A percentile compares a stretch with the other conserved stretches of the same genome.
Evolutionary conservation across 2,797 vertebrate species (phyloP).

Genomic region (Phylloscopus collybita): DNA sequence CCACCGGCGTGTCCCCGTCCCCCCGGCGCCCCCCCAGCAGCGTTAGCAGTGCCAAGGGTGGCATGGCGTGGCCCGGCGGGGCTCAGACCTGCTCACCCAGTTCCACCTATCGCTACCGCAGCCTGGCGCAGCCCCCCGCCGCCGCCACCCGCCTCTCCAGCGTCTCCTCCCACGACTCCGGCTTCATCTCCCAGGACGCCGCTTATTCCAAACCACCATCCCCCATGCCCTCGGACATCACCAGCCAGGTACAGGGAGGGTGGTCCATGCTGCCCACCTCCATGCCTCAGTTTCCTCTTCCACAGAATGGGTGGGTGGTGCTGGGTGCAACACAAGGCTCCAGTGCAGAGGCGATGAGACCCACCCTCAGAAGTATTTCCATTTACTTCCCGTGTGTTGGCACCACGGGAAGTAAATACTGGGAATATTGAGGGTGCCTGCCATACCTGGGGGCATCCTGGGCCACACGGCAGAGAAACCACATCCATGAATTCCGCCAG

Average conservation of each 20-base stretch:
- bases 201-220: constrained; percentile 96
- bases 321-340: neutral
- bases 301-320: neutral
- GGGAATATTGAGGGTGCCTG: neutral
- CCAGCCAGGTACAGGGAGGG: constrained; percentile 85
- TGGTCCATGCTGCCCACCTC: neutral
- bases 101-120: constrained; percentile 94
- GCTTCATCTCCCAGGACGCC: constrained; percentile 95
- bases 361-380: neutral
- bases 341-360: rapidly evolving
- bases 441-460: neutral
- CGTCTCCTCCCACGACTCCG: constrained; percentile 95
- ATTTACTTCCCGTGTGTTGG: neutral
- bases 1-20: neutral
- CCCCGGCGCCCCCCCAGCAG: constrained; percentile 80
- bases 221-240: constrained; percentile 96
- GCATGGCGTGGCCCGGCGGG: constrained; percentile 87
- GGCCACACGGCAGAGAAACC: neutral
- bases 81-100: constrained; percentile 91
- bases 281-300: neutral
- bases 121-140: constrained; percentile 86
- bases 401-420: neutral
- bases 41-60: constrained; percentile 92
- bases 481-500: neutral
- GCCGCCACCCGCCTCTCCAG: constrained; percentile 91